Evolutionary conservation across 2,888 invertebrate genomes (phyloP).

Genomic region (Emmelina monodactyla): DNA sequence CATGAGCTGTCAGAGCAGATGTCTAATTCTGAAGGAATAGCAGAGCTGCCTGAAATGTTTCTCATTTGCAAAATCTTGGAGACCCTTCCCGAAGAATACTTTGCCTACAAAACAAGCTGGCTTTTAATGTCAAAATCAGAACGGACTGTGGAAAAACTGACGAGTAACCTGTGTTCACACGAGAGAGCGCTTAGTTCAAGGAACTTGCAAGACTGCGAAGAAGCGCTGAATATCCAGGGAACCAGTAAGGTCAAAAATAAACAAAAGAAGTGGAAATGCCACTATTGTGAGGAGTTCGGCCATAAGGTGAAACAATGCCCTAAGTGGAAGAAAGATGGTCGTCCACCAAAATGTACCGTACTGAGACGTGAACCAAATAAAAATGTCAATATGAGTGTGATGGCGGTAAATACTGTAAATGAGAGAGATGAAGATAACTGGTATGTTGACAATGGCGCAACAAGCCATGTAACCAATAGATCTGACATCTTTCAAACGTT

Average conservation of each 20-base stretch:
- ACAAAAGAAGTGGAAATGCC: conserved; percentile 3
- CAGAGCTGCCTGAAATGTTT: conserved; percentile 5
- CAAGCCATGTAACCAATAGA: conserved; percentile 6
- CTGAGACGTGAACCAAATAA: conserved; percentile 1
- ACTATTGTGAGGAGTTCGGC: conserved; percentile 4
- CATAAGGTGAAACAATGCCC: conserved; percentile 6
- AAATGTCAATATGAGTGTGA: neutral
- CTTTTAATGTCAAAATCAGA: conserved; percentile 1
- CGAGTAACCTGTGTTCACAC: conserved; percentile 7
- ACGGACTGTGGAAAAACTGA: conserved; percentile 6
- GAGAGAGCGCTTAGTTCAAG: conserved; percentile 2
- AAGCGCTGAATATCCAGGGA: neutral
- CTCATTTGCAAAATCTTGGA: conserved; percentile 10
- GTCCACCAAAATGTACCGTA: too few relatives aligned
- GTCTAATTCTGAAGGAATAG: neutral
- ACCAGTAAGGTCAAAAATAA: conserved; percentile 1
- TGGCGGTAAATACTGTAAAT: neutral
- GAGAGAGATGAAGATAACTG: conserved; percentile 4
- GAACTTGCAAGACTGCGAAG: neutral
- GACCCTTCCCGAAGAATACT: conserved; percentile 7
- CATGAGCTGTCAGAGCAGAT: neutral
- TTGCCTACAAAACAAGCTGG: conserved; percentile 6
- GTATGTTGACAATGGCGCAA: conserved; percentile 9
- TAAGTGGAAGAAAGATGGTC: conserved; percentile 6
- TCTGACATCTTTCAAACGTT: conserved; percentile 4